Base-by-base conservation (phyloP, 2,113 vertebrate genomes). In the Paralichthys olivaceus region DNA sequence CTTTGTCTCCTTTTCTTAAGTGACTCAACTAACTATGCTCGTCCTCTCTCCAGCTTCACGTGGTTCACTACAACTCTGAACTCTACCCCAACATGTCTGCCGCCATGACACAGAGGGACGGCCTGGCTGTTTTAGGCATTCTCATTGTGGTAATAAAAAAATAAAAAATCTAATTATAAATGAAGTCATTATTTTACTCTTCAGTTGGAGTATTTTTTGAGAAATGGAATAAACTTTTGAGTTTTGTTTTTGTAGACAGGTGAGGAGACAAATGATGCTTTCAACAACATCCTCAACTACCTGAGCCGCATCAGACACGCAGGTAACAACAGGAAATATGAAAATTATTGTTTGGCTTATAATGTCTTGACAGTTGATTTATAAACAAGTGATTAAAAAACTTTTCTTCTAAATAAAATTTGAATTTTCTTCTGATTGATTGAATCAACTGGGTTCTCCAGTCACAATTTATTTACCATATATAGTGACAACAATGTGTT, bases 31-130 rank as follows among this genome's bases (percentile, higher is more conserved):
- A 17, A 69, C 49, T 23, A 3, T 62, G 26, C 26, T 80, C 40
- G 32, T 80, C 37, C 28, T 68, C 53, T 22, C 40, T 76, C 4
- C 90, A 97, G 97, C 92, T 98, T 14, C 97, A 98, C 28, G 88
- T 98, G 9, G 96, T 98, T 7, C 97, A 98, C 86, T 98, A 95
- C 60, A 96, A 98, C 29, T 92, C 94, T 0, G 96, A 96, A 25
- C 92, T 93, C 49, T 97, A 94, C 5, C n/a, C 86, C 58, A 94
- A 95, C 45, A 69, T 96, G 74, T 91, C 90, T 0, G 84, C 88
- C 8, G 97, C 97, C 0, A 94, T 94, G 86, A 90, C 75, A 1
- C 92, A 93, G 40, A 88, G 75, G 0, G 91, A 95, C 0, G 96
- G 96, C 11, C 80, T 98, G 90, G 96, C 96, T 0, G 97, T 98